A percentile compares a stretch with the other conserved stretches of the same genome.
phyloP scores from a whole-genome alignment of 2,888 invertebrate species.

The Homarus gammarus region DNA sequence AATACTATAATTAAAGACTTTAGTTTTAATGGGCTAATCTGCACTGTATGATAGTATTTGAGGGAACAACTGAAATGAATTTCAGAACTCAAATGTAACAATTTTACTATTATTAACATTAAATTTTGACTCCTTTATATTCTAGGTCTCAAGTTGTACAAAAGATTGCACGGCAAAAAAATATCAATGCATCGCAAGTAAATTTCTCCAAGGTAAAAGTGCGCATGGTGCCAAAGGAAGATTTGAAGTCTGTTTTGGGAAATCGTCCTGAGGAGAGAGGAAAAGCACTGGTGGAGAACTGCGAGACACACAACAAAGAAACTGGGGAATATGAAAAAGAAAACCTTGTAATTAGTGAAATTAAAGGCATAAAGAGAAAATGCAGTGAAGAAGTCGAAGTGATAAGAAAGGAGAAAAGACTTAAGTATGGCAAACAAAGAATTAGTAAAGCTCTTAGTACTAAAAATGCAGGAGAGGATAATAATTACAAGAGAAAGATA shows the following conservation, averaged over 20 bases:
- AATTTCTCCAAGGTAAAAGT: conserved; percentile 58
- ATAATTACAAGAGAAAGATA: no score
- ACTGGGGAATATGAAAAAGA: conserved; percentile 30
- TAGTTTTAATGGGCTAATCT: no score
- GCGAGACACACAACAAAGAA: background rate
- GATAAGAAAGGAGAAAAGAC: conserved; percentile 12
- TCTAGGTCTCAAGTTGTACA: conserved; percentile 51
- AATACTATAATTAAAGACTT: no score
- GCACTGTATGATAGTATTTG: no score
- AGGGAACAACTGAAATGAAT: no score
- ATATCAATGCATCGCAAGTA: conserved; percentile 41
- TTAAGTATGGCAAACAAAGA: background rate
- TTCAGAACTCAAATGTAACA: no score
- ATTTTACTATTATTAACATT: background rate
- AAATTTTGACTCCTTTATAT: background rate
- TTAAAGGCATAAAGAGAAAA: conserved; percentile 22
- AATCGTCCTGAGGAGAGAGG: background rate
- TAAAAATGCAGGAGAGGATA: no score
- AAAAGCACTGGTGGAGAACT: background rate
- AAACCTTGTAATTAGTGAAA: conserved; percentile 13
- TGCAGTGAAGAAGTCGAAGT: background rate
- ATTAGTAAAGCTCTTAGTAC: background rate
- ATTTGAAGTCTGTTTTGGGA: background rate
- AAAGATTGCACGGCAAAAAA: conserved; percentile 48
- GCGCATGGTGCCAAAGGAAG: conserved; percentile 43